Percentiles rank a stretch among this genome's conserved stretches.
Evolutionary conservation across 2,113 vertebrate species (phyloP).

Genomic region (Megaceryle torquata): DNA sequence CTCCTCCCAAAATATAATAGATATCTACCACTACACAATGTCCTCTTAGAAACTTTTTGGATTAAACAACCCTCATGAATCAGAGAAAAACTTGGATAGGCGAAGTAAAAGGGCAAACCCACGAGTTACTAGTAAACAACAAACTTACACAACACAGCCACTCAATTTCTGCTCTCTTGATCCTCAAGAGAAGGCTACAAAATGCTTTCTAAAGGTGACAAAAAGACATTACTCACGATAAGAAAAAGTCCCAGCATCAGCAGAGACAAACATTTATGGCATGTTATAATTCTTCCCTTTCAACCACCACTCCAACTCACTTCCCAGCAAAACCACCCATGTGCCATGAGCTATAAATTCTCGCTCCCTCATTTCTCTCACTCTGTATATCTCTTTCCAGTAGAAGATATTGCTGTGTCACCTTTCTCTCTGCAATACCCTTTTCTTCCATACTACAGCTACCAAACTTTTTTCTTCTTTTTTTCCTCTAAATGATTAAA

Average conservation of each 20-base stretch:
- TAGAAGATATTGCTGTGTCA: background rate
- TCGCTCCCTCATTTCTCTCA: background rate
- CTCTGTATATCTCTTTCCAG: background rate
- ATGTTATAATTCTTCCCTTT: background rate
- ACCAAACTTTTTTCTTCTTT: background rate
- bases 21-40: background rate
- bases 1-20: background rate
- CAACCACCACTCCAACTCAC: background rate
- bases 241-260: background rate
- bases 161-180: background rate
- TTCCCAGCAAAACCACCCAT: background rate
- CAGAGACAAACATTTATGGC: background rate
- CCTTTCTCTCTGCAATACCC: background rate
- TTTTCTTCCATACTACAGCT: background rate
- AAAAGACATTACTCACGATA: background rate
- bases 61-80: background rate
- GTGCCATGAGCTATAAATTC: background rate
- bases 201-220: background rate
- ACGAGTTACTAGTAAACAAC: background rate
- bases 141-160: background rate
- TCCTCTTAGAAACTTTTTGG: background rate
- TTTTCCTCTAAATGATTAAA: rapidly evolving
- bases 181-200: background rate
- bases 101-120: background rate
- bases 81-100: background rate